phyloP scores from a whole-genome alignment of 2,888 invertebrate species.

The Andricus curvator region DNA sequence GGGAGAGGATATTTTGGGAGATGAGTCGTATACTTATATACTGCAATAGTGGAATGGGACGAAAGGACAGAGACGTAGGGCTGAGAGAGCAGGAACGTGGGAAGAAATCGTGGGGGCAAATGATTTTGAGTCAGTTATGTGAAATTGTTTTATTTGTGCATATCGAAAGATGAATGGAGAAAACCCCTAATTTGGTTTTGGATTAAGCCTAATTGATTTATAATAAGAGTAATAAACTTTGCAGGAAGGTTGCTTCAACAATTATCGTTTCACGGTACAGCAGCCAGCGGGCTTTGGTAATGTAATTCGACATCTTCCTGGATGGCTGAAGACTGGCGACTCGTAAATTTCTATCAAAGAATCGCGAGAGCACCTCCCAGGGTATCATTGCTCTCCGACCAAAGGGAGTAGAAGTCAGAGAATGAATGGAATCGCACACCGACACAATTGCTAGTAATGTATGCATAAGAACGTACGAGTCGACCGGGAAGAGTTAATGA shows the following conservation, averaged over 20 bases:
- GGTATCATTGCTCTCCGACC: conserved; percentile 1
- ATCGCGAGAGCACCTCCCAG: conserved; percentile 1
- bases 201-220: not conserved
- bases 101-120: too few relatives aligned
- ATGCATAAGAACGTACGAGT: conserved; percentile 20
- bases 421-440: conserved; percentile 10
- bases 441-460: not conserved
- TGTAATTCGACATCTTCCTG: conserved; percentile 9
- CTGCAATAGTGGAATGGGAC: too few relatives aligned
- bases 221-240: not conserved
- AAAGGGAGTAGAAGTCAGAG: not conserved
- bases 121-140: too few relatives aligned
- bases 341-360: conserved; percentile 21
- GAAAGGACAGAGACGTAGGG: too few relatives aligned
- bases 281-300: not conserved
- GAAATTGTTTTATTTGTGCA: not conserved
- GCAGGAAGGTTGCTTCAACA: not conserved
- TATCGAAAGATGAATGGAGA: too few relatives aligned
- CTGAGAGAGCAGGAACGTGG: too few relatives aligned
- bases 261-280: not conserved
- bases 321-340: not conserved
- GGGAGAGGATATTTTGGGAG: too few relatives aligned
- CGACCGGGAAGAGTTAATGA: conserved; percentile 23
- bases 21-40: too few relatives aligned
- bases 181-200: too few relatives aligned